Conservation (phyloP, 1,140 invertebrate genomes). For the Calliphora vicina region DNA sequence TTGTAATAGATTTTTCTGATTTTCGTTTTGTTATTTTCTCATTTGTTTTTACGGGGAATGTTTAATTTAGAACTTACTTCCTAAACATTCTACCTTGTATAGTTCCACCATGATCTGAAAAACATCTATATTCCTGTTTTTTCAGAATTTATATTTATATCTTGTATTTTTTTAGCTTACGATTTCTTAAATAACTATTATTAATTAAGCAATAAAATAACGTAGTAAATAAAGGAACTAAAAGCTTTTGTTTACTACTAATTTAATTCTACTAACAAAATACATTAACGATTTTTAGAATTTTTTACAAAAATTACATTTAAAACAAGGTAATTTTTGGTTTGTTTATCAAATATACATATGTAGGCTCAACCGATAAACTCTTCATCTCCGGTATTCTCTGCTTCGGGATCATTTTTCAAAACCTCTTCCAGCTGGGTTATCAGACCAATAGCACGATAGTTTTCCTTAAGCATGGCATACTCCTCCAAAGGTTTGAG, state of each 20-base stretch:
- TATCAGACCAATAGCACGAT: conserved; percentile 57
- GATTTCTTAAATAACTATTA: neutral
- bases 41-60: too few relatives aligned
- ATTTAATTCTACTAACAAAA: too few relatives aligned
- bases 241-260: neutral
- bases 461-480: conserved; percentile 56
- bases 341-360: neutral
- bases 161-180: neutral
- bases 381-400: neutral
- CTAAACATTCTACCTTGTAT: too few relatives aligned
- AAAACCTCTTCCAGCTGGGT: conserved; percentile 57
- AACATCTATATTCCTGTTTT: too few relatives aligned
- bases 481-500: conserved; percentile 58
- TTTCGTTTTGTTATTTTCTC: too few relatives aligned
- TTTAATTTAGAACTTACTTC: too few relatives aligned
- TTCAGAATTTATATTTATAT: neutral
- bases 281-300: neutral
- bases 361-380: neutral
- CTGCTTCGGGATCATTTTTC: conserved; percentile 37
- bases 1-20: too few relatives aligned
- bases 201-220: neutral
- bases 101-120: too few relatives aligned
- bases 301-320: neutral
- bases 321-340: neutral
- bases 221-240: neutral